Conservation (phyloP, 1,140 invertebrate genomes). For the Geopemphigus sp. region DNA sequence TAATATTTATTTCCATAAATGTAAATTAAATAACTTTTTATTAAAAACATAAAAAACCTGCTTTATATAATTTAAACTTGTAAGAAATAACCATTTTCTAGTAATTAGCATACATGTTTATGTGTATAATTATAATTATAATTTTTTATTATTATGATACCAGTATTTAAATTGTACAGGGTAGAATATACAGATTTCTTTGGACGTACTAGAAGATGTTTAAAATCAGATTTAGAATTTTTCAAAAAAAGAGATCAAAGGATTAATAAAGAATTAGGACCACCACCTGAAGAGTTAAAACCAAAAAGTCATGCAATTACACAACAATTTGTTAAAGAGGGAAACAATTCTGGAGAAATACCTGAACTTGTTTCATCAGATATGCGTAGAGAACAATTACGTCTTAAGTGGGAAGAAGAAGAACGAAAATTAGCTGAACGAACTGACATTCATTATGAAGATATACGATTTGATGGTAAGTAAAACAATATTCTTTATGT, state of each 20-base stretch:
- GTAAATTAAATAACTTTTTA: not conserved
- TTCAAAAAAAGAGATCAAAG: constrained; percentile 68
- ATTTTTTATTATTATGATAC: too few relatives aligned
- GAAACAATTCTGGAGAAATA: constrained; percentile 1
- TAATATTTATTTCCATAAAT: too few relatives aligned
- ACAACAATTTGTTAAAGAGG: constrained; percentile 50
- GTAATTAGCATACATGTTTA: not conserved
- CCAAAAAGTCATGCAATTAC: constrained; percentile 44
- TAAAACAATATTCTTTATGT: constrained; percentile 40
- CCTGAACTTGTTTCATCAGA: constrained; percentile 57
- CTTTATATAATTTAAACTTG: too few relatives aligned
- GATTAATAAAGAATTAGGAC: constrained; percentile 54
- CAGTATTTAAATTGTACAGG: constrained; percentile 56
- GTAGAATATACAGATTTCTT: constrained; percentile 85
- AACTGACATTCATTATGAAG: constrained; percentile 81
- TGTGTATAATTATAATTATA: not conserved
- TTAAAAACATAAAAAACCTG: not conserved
- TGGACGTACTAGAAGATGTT: constrained; percentile 79
- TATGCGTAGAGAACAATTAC: constrained; percentile 61
- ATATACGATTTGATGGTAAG: constrained; percentile 80
- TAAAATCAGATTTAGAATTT: constrained; percentile 71
- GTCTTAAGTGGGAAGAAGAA: constrained; percentile 69
- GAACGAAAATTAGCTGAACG: constrained; percentile 61
- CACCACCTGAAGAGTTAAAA: not conserved
- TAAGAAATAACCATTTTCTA: too few relatives aligned